Base-by-base conservation (phyloP, 2,888 invertebrate genomes). In the Apamea monoglypha region DNA sequence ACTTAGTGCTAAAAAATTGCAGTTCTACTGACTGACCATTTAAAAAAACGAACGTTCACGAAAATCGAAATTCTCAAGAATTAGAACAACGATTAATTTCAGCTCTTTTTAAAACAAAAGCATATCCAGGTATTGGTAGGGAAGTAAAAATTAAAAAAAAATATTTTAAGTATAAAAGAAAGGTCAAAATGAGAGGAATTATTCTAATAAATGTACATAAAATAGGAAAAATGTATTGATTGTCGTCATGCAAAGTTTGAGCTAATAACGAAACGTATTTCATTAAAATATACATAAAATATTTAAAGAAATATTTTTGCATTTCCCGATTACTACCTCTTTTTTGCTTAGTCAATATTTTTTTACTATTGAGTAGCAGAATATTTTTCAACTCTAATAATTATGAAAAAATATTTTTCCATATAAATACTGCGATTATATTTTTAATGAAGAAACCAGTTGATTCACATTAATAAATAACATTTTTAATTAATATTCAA, bases 161-260 rank as follows among this genome's bases (percentile, higher is more conserved):
- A 87, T 82, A 90, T 87, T 93, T 93, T 96, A 96, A 96, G 93
- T 94, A 94, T 94, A 93, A 94, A 93, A 90, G 94, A 96, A 96
- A 96, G 96, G 96, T 96, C 96, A 96, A 96, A 94, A 96, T 94
- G 96, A 96, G 96, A 97, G 96, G 96, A 96, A 96, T 94, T 96
- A 96, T 96, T 94, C 92, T 94, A 94, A 90, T 95, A 95, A 95
- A 93, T 96, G 96, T 96, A 96, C 88, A 96, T 96, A 96, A 94
- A 94, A 95, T 92, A 90, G 90, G 90, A 87, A 90, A 89, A 81
- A 91, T 93, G 92, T 90, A 90, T 93, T 92, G 93, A 91, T 91
- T 92, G 91, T 91, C 90, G 88, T 94, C 90, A 91, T 91, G 91
- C 91, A 90, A 92, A 88, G 89, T 92, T 92, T 91, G 90, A 90